A percentile compares a stretch with the other conserved stretches of the same genome.
Conservation (phyloP, 2,888 invertebrate species). For the Piscicola geometra region DNA sequence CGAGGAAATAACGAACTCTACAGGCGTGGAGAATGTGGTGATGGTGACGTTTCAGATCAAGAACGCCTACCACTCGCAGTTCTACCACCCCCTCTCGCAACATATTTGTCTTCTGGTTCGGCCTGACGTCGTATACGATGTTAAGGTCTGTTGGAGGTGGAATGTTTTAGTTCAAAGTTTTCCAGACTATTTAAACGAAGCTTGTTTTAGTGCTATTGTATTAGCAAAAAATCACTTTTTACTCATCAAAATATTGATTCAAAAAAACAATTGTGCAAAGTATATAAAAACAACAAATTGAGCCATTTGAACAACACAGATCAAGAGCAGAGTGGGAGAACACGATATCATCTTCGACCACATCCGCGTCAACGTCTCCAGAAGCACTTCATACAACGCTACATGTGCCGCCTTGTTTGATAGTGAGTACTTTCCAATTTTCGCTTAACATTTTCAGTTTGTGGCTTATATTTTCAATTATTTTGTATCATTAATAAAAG, state of each 20-base stretch:
- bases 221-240: too few relatives aligned
- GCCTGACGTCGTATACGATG: constrained; percentile 23
- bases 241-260: too few relatives aligned
- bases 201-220: too few relatives aligned
- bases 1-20: background rate
- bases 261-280: too few relatives aligned
- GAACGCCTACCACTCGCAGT: background rate
- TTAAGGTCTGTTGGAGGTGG: constrained; percentile 4
- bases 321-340: background rate
- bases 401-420: constrained; percentile 6
- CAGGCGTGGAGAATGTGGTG: background rate
- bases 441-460: too few relatives aligned
- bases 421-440: background rate
- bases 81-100: constrained; percentile 2
- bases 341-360: background rate
- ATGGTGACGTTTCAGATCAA: constrained; percentile 14
- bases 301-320: constrained; percentile 21
- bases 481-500: too few relatives aligned
- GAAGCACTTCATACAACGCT: background rate
- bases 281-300: too few relatives aligned
- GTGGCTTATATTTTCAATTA: too few relatives aligned
- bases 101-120: constrained; percentile 11
- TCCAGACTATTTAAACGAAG: too few relatives aligned
- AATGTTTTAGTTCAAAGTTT: too few relatives aligned
- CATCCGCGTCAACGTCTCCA: background rate